A percentile compares a stretch with the other conserved stretches of the same genome.
These are phyloP conservation scores for Balanococcus diminutus DNA, from an alignment of 2,888 invertebrate genomes.

Conservation along the genomic window DNA sequence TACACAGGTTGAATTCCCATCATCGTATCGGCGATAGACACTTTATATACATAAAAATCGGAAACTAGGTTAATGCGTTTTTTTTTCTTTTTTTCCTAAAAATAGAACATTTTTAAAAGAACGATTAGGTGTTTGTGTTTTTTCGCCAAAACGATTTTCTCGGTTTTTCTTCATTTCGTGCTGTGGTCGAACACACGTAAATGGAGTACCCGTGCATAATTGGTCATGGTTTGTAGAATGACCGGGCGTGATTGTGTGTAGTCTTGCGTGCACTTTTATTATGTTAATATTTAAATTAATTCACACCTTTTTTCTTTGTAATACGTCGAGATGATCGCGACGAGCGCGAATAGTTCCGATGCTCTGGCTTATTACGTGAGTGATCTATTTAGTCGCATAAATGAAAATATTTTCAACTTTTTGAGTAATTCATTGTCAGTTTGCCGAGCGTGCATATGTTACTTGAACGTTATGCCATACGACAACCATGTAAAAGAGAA, in stretches of 20 bases:
- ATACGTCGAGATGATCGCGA: background rate
- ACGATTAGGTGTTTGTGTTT: slow-evolving; percentile 41
- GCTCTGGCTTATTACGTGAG: slow-evolving; percentile 20
- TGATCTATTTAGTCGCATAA: background rate
- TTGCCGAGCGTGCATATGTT: background rate
- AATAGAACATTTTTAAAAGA: slow-evolving; percentile 22
- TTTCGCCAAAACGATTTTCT: slow-evolving; percentile 31
- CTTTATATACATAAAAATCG: background rate
- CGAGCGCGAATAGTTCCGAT: background rate
- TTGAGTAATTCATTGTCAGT: background rate
- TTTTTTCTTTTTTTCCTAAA: slow-evolving; percentile 16
- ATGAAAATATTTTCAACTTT: background rate
- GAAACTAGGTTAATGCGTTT: slow-evolving; percentile 20
- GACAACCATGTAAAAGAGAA: slow-evolving; percentile 30
- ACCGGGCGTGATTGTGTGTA: slow-evolving; percentile 49
- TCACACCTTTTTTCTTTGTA: slow-evolving; percentile 26
- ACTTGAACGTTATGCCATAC: background rate
- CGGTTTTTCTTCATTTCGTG: slow-evolving; percentile 24
- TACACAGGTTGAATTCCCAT: slow-evolving; percentile 10
- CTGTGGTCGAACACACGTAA: slow-evolving; percentile 31
- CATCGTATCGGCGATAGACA: background rate
- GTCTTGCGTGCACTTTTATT: slow-evolving; percentile 41
- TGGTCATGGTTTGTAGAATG: slow-evolving; percentile 50
- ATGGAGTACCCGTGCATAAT: slow-evolving; percentile 46
- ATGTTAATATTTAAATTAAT: slow-evolving; percentile 44